Base-by-base conservation (phyloP, 1,140 invertebrate species). In the Diabrotica virgifera region DNA sequence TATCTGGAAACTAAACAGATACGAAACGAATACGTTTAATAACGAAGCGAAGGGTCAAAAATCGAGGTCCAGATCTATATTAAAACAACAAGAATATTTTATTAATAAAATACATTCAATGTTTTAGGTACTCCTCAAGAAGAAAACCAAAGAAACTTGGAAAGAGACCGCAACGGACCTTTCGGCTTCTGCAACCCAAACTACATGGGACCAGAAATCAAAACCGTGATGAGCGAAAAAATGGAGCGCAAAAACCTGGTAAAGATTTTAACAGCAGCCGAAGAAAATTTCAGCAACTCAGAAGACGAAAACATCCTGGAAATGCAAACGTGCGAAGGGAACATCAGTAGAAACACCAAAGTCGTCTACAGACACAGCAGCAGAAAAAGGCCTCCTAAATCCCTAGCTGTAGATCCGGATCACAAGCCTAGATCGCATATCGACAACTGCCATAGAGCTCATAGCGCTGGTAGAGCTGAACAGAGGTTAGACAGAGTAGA, bases 141-240 rank as follows among this genome's bases (percentile, higher is more conserved):
- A 66, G 69, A 83, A 76, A 72, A 66, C 46, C 58, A 70, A 38
- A 74, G 74, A 51, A 72, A 62, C 64, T 65, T 36, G 8, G 62
- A 62, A 54, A 72, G 72, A 52, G 65, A 77, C 60, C 78, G 80
- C 59, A 77, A 84, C 10, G 82, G 82, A 0, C 81, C 82, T 24
- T 86, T 85, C 66, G 87, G 87, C 0, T 90, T 90, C 70, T 88
- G 86, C 63, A 91, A 91, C 75, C 89, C 89, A 2, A 90, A 91
- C 70, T 91, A 91, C 68, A 74, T 90, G 51, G 88, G 87, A 0
- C 81, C 88, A 5, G 87, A 89, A 63, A 82, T 86, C 13, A 73
- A 78, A 66, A 63, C 77, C 63, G 77, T 81, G 70, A 73, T 77
- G 71, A 79, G 65, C 4, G 75, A 74, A 37, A 67, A 74, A 54